Conservation (phyloP, 1,140 invertebrate species). For the Tetramorium alpestre region DNA sequence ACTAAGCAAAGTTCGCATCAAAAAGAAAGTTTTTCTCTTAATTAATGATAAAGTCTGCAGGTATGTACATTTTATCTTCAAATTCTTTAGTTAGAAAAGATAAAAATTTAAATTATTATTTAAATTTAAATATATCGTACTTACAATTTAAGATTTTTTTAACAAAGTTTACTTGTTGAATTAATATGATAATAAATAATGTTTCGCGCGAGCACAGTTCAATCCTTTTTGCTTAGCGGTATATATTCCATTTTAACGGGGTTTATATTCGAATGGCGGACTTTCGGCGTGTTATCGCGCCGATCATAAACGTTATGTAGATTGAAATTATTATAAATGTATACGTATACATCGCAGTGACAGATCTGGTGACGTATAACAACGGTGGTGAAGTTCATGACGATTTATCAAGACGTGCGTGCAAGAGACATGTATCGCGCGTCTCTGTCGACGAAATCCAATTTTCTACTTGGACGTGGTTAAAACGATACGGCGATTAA, state of each 20-base stretch:
- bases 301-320: slow-evolving; percentile 7
- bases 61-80: background rate
- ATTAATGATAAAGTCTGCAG: slow-evolving; percentile 9
- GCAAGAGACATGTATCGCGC: slow-evolving; percentile 43
- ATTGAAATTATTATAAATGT: slow-evolving; percentile 58
- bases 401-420: slow-evolving; percentile 60
- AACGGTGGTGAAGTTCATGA: slow-evolving; percentile 43
- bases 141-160: background rate
- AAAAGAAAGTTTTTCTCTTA: background rate
- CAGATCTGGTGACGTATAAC: slow-evolving; percentile 39
- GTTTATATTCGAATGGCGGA: background rate
- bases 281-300: background rate
- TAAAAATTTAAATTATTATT: slow-evolving; percentile 3
- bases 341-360: background rate
- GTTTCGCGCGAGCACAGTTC: background rate
- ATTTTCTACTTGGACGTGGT: slow-evolving; percentile 65
- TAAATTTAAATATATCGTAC: background rate
- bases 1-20: background rate
- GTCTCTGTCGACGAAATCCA: slow-evolving; percentile 43
- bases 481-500: slow-evolving; percentile 64
- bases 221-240: background rate
- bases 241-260: background rate
- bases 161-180: background rate
- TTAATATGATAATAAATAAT: background rate
- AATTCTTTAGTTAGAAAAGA: background rate